phyloP scores from a whole-genome alignment of 2,113 vertebrate species.

The Mormyrus lacerda region DNA sequence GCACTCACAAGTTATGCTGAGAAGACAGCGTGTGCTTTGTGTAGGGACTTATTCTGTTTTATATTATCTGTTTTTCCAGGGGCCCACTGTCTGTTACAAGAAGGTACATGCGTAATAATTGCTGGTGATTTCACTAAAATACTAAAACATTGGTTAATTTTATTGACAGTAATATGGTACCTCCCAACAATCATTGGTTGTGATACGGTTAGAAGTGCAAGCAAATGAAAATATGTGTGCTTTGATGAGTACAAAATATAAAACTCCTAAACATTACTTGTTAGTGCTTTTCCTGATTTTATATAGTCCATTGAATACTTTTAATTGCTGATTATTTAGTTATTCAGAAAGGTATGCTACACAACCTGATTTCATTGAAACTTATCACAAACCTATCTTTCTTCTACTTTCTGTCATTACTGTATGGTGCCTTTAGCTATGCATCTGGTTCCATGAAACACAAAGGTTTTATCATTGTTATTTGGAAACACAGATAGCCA shows the following conservation, averaged over 20 bases:
- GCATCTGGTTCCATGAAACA: not conserved
- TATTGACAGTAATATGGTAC: not conserved
- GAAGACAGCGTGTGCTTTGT: not conserved
- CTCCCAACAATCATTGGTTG: not conserved
- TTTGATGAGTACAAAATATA: not conserved
- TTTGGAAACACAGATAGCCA: not conserved
- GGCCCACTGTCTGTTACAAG: not conserved
- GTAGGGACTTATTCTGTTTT: not conserved
- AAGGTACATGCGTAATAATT: not conserved
- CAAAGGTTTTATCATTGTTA: not conserved
- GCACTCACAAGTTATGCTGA: not conserved
- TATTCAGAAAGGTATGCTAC: too few relatives aligned
- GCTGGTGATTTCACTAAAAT: not conserved
- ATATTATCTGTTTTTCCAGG: too few relatives aligned
- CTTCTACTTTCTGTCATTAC: not conserved
- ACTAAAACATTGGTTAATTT: too few relatives aligned
- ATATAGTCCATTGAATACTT: too few relatives aligned
- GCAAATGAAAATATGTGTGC: not conserved
- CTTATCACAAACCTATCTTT: not conserved
- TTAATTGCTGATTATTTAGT: too few relatives aligned
- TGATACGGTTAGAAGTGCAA: not conserved
- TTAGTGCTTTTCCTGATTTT: not conserved
- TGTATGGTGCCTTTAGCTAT: not conserved
- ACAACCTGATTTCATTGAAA: not conserved
- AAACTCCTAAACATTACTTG: not conserved